Base-by-base conservation (phyloP, 2,888 invertebrate genomes). In the Trilocha varians region DNA sequence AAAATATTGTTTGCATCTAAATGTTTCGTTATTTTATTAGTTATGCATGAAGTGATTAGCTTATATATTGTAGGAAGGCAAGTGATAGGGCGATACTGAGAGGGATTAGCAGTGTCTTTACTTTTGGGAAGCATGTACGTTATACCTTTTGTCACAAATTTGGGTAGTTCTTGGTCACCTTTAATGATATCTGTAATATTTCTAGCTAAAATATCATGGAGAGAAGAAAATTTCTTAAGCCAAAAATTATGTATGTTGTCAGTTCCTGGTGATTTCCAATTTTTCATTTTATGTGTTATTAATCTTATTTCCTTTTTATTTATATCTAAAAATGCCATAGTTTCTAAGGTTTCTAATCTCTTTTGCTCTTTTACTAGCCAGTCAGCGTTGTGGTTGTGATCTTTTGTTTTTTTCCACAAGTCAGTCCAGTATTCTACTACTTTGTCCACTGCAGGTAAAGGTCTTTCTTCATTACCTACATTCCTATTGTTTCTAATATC, bases 121-220 rank as follows among this genome's bases (percentile, higher is more conserved):
- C 25, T 41, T 40, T 48, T 46, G 3, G 49, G 49, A 3, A 48
- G 5, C 43, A 49, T 42, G 35, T 41, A 52, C 6, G 49, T 52
- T 32, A 47, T 41, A 9, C 47, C 50, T 43, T 35, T 44, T 1
- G 47, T 40, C 0, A 45, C 14, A 37, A 47, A 50, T 9, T 46
- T 33, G 1, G 49, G 48, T n/a, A 46, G 3, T 3, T n/a, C 35
- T 11, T 40, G 25, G 34, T 15, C 3, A 3, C 35, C 33, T 38
- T 25, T 14, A 6, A 44, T 34, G 5, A 38, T 14, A 6, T 41
- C 16, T 16, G 38, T 25, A 4, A 32, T 5, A 13, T 5, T 32
- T 1, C 8, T n/a, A 1, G 14, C 14, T 13, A 15, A 9, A 3
- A 32, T 32, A 18, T 18, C 18, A 11, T 38, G 38, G 2, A 32